Conservation (phyloP, 1,140 invertebrate genomes). For the Himalopsyche phryganea region DNA sequence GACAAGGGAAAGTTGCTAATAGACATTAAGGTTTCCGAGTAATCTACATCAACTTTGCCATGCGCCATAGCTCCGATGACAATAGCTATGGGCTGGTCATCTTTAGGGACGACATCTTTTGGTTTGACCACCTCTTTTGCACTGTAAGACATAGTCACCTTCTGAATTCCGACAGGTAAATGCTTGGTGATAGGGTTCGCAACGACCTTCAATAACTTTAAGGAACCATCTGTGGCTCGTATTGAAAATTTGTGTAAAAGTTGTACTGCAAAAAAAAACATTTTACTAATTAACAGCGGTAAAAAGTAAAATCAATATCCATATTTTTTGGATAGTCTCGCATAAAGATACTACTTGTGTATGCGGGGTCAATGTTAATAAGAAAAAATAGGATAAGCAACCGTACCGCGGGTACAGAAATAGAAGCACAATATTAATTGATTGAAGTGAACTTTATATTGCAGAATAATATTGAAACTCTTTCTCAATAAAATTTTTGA, state of each 20-base stretch:
- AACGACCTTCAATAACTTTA: conserved; percentile 94
- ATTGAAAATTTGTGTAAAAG: conserved; percentile 92
- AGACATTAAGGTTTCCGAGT: conserved; percentile 85
- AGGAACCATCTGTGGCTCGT: conserved; percentile 80
- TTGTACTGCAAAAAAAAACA: conserved; percentile 73
- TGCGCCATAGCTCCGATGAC: conserved; percentile 97
- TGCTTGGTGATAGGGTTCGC: conserved; percentile 96
- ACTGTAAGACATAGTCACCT: conserved; percentile 88
- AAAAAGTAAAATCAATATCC: conserved; percentile 31
- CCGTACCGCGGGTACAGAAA: too few relatives aligned
- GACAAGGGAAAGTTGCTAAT: conserved; percentile 96
- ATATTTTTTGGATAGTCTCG: too few relatives aligned
- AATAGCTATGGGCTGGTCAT: conserved; percentile 82
- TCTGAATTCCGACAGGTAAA: conserved; percentile 91
- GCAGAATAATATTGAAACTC: too few relatives aligned
- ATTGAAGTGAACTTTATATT: too few relatives aligned
- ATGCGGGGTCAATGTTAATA: too few relatives aligned
- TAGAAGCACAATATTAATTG: too few relatives aligned
- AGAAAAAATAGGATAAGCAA: too few relatives aligned
- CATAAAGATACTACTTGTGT: too few relatives aligned
- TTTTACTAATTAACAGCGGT: too few relatives aligned
- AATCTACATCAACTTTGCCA: conserved; percentile 88
- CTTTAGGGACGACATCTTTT: conserved; percentile 73
- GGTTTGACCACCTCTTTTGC: conserved; percentile 75
- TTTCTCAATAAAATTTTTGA: too few relatives aligned